Evolutionary conservation across 1,140 invertebrate genomes (phyloP), one percentile per base, ranked within the genome.

Genomic region (Aphelinus certus): DNA sequence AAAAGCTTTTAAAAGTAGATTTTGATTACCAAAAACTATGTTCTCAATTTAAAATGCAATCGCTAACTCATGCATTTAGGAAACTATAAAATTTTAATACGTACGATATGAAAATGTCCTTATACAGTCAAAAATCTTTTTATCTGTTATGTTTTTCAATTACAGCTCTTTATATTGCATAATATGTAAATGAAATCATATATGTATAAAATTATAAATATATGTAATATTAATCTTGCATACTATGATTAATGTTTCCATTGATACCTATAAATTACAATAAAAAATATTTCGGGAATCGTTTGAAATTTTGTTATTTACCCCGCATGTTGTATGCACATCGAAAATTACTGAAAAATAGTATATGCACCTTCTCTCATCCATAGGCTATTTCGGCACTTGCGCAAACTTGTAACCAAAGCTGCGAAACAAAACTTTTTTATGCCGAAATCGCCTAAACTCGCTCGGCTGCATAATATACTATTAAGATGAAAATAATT

Each of bases 161-260:
- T 79, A 83, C 77, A 71, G 70, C 68, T 79, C 70, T 84, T 78
- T 83, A 80, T 80, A 75, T 64, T 60, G 26, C 26, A 26, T 26
- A 81, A 81, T 81, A 79, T 81, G 80, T 79, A 80, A 74, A 81
- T 79, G 77, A 76, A 78, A 79, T 77, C 64, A 76, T 75, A 77
- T 56, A 77, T 73, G 75, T 75, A 78, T 69, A 79, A 62, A 76
- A 76, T 65, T 78, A 78, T 78, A 67, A 74, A 74, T 75, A 76
- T 73, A 75, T 69, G 51, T 63, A 70, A 57, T 48, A 56, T 43
- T 71, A 66, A 65, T 61, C 56, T 71, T 71, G 49, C 66, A 76
- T 71, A 60, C 61, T 69, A 69, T 70, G 51, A 65, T 64, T 76
- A 71, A 71, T 71, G 68, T 66, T 76, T 76, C 66, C 57, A 71